phyloP scores from a whole-genome alignment of 2,888 invertebrate species.

The Notocelia uddmanniana region DNA sequence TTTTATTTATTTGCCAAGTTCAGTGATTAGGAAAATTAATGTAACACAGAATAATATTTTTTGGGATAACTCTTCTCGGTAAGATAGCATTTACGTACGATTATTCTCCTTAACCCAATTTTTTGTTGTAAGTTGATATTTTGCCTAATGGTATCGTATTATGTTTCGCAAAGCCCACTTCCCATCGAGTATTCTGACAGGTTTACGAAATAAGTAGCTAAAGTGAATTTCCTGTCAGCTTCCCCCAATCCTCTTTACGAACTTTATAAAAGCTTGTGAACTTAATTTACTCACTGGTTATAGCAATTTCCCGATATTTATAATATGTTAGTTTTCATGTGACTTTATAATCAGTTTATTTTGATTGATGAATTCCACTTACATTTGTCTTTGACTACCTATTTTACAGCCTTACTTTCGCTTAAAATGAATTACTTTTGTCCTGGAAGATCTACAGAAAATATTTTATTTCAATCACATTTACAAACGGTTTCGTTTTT shows the following conservation, averaged over 20 bases:
- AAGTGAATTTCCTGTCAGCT: conserved; percentile 36
- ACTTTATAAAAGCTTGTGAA: conserved; percentile 36
- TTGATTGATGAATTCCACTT: background rate
- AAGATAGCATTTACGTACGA: background rate
- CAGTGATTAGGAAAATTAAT: too few species aligned
- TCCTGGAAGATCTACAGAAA: too few species aligned
- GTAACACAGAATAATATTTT: background rate
- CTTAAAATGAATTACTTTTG: too few species aligned
- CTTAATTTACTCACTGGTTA: conserved; percentile 34
- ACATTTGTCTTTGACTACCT: too few species aligned
- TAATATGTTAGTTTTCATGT: background rate
- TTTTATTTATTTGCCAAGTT: too few species aligned
- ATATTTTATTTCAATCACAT: too few species aligned
- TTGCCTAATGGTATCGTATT: conserved; percentile 26
- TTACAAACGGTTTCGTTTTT: too few species aligned
- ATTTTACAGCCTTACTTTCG: too few species aligned
- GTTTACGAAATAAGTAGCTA: conserved; percentile 24
- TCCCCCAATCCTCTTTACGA: conserved; percentile 26
- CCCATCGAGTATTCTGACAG: conserved; percentile 17
- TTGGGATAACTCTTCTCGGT: background rate
- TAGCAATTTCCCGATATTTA: conserved; percentile 24
- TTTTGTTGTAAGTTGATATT: conserved; percentile 11
- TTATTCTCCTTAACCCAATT: background rate
- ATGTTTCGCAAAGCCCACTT: conserved; percentile 19
- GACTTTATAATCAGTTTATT: conserved; percentile 16